These are phyloP conservation scores for Oikopleura dioica DNA, from an alignment of 23 tunicate species.

Conservation along the genomic window DNA sequence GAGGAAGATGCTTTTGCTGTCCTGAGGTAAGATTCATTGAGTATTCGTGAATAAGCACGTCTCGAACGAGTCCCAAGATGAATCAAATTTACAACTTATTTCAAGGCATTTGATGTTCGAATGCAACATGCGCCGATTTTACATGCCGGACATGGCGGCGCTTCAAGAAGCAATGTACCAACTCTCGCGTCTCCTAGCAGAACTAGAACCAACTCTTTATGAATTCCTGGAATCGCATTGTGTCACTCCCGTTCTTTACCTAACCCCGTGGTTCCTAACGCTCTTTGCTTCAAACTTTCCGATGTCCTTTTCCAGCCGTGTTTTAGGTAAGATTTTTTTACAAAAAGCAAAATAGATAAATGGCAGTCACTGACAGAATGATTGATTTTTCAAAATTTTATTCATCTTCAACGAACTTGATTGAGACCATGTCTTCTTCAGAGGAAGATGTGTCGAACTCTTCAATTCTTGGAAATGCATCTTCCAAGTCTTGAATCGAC, in stretches of 20 bases:
- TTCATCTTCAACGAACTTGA: too few species aligned
- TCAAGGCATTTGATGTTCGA: not conserved
- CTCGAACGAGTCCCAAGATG: too few species aligned
- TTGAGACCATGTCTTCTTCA: too few species aligned
- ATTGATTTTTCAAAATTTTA: too few species aligned
- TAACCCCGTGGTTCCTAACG: constrained; percentile 79
- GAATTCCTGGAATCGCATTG: constrained; percentile 34
- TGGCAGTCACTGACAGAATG: too few species aligned
- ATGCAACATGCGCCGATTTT: constrained; percentile 10
- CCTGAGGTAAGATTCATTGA: too few species aligned
- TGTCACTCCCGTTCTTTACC: constrained; percentile 42
- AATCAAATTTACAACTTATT: too few species aligned
- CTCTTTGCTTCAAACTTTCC: constrained; percentile 67
- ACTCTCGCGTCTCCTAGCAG: constrained; percentile 46
- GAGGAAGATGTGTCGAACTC: too few species aligned
- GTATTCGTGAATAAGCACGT: too few species aligned
- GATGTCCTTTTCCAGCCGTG: constrained; percentile 39
- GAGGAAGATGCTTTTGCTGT: constrained; percentile 17
- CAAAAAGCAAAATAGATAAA: too few species aligned
- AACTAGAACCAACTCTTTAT: constrained; percentile 34
- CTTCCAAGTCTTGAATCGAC: too few species aligned
- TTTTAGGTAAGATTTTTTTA: constrained; percentile 39
- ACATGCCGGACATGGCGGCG: constrained; percentile 59
- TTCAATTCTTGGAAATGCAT: too few species aligned
- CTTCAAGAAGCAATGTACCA: constrained; percentile 44